Base-by-base conservation (phyloP, 2,888 invertebrate species). In the Blastobasis lacticolella region DNA sequence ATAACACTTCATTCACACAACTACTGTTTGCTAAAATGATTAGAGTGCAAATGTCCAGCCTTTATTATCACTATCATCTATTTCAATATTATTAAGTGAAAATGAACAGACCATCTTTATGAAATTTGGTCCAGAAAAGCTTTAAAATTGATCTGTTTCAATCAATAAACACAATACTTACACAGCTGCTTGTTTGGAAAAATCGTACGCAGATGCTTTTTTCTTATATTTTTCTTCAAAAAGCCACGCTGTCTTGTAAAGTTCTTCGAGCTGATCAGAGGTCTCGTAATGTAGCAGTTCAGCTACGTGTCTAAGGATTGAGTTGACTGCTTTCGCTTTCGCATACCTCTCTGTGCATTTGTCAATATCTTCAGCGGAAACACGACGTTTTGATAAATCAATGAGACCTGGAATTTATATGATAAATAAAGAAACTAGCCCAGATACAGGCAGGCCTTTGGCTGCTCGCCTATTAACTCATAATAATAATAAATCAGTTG, bases 311-410 rank as follows among this genome's bases (percentile, higher is more conserved):
- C 99, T 92, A 49, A 99, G 89, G 74, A 99, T 98, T 7, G 98
- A 98, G 86, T 98, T 99, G 1, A 98, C 98, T 9, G 98, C 97
- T 88, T 98, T 98, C 0, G 98, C 98, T 88, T 98, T 99, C 4
- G 99, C 97, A 85, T 96, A 99, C 70, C 99, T 92, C 77, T 99
- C 99, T 69, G 98, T 99, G 81, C 99, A 99, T 80, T 97, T 97
- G 68, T 97, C 95, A 54, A 99, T 95, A 83, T 99, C 99, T 82
- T 99, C 99, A 0, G 96, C 94, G 0, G 98, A 98, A 1, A 99
- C 99, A 84, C 99, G 93, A 78, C 99, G 92, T 88, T 99, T 99
- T 57, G 99, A 99, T 67, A 99, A 91, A 92, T 99, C 99, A 79
- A 99, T 99, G 81, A 99, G 99, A 71, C 96, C 96, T 96, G 77